Base-by-base conservation (phyloP, 2,113 vertebrate species). In the Dendropsophus ebraccatus region DNA sequence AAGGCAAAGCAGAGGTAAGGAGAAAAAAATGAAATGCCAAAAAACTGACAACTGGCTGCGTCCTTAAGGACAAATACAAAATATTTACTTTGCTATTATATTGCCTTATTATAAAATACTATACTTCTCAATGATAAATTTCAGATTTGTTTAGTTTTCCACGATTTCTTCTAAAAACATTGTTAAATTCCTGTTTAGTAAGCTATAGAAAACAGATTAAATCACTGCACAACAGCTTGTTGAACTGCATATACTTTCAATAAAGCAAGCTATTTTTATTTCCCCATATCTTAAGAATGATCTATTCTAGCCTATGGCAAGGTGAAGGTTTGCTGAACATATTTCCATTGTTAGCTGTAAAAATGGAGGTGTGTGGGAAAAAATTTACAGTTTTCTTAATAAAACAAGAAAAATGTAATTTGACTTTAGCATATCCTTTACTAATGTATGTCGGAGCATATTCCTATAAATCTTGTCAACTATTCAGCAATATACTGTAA, bases 291-390 rank as follows among this genome's bases (percentile, higher is more conserved):
- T 77, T 85, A 69, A 67, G 69, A 85, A 54, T 77, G 58, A 77
- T 85, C 83, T 78, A 69, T 85, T 85, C 83, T 78, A 78, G 83
- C 83, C 83, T 37, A 78, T 78, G 83, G 83, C 83, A 85, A 85
- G 74, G 83, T 78, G 83, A 85, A 85, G 75, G 16, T 12, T 78
- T 21, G 30, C 74, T 78, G 83, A 78, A 85, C 60, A 85, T 85
- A 47, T 78, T 69, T 78, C 45, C 30, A 69, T 76, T 78, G 35
- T 28, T 49, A 67, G 58, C 25, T 35, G 30, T 67, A 41, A 78
- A 52, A 69, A 78, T 45, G 5, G 56, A 77, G 30, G 12, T 54
- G 12, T 85, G 58, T 85, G 41, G 50, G 35, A 41, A 25, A 62
- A 84, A 78, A 78, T 78, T 8, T 62, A 52, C 52, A 47, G 70